Conservation (phyloP, 64 coral and sea anemone species). For the Trachythela sp. region DNA sequence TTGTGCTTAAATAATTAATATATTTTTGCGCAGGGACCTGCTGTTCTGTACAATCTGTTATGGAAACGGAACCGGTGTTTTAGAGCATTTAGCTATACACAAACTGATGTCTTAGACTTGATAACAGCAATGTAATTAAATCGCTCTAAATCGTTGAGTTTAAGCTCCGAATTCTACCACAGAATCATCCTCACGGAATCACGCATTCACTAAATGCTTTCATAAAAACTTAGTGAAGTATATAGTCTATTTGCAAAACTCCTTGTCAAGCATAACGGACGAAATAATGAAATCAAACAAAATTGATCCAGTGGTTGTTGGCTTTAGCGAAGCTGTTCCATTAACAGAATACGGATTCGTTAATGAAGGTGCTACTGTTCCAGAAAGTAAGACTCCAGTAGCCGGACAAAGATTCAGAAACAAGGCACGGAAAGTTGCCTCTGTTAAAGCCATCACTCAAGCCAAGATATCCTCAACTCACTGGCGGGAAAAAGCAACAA, state of each 20-base stretch:
- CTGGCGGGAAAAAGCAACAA: neutral
- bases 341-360: neutral
- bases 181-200: no score
- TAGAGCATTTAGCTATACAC: neutral
- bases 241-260: no score
- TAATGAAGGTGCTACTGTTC: neutral
- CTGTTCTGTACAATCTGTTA: neutral
- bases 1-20: neutral
- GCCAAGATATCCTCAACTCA: neutral
- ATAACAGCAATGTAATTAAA: neutral
- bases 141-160: neutral
- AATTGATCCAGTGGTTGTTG: neutral
- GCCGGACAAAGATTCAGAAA: neutral
- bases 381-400: neutral
- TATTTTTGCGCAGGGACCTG: neutral
- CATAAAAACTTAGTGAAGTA: no score
- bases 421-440: neutral
- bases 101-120: neutral
- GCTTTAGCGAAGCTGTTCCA: neutral
- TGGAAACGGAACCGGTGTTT: neutral
- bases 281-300: neutral
- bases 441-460: neutral
- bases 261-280: neutral
- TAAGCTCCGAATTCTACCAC: neutral
- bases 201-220: no score